Percentiles rank a stretch among this genome's conserved stretches.
Evolutionary conservation across 2,797 vertebrate genomes (phyloP).

Genomic region (Cyprinodon diabolis): DNA sequence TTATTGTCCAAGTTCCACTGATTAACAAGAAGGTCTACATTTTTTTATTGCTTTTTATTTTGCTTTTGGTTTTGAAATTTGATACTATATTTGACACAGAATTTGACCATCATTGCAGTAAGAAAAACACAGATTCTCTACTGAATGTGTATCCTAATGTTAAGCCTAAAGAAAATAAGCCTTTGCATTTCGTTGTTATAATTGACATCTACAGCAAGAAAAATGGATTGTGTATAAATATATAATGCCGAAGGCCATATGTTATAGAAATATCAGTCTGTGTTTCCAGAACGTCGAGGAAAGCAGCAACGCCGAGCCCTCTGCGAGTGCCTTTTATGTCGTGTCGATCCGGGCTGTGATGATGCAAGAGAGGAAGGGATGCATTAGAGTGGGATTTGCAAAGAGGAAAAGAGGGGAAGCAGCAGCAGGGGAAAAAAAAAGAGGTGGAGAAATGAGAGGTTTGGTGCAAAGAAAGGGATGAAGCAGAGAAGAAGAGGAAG

Average conservation of each 20-base stretch:
- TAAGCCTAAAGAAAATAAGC: not conserved
- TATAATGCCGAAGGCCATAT: conserved; percentile 16
- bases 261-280: conserved; percentile 22
- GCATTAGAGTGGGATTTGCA: conserved; percentile 24
- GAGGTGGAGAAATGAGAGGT: conserved; percentile 53
- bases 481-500: conserved; percentile 39
- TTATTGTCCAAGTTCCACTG: not conserved
- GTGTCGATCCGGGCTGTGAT: conserved; percentile 53
- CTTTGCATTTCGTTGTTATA: not conserved
- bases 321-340: conserved; percentile 50
- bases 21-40: not conserved
- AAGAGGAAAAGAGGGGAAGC: conserved; percentile 18
- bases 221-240: conserved; percentile 4
- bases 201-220: not conserved
- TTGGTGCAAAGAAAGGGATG: conserved; percentile 39
- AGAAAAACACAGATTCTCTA: not conserved
- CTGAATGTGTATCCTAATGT: not conserved
- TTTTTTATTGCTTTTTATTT: too few species aligned
- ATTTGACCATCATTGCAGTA: not conserved
- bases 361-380: conserved; percentile 54
- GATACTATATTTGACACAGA: not conserved
- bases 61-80: not conserved
- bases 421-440: conserved; percentile 2
- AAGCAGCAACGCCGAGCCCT: conserved; percentile 26
- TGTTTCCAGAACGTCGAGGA: conserved; percentile 30